phyloP scores from a whole-genome alignment of 2,888 invertebrate species.

The Drosophila seclusa region DNA sequence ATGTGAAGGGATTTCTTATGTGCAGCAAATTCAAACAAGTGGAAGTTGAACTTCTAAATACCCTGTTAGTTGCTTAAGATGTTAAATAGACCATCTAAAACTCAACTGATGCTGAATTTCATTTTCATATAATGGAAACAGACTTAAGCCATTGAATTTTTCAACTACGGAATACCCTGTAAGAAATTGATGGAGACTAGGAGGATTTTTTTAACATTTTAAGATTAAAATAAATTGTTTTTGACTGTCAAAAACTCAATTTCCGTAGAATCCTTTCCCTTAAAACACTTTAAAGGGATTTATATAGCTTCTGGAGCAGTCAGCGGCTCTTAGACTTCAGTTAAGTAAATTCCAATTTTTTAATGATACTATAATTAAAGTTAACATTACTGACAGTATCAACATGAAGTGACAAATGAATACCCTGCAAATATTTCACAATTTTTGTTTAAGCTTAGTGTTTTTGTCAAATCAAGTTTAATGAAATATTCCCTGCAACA shows the following conservation, averaged over 20 bases:
- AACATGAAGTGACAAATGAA: not conserved
- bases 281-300: not conserved
- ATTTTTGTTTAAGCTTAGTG: not conserved
- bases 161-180: not conserved
- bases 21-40: not conserved
- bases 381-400: not conserved
- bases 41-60: not conserved
- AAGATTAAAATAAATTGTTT: not conserved
- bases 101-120: not conserved
- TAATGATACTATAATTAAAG: not conserved
- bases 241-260: not conserved
- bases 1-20: not conserved
- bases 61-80: not conserved
- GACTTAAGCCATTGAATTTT: not conserved
- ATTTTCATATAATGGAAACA: not conserved
- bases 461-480: not conserved
- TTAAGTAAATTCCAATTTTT: too few relatives aligned
- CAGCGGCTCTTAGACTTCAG: not conserved
- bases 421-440: accelerated
- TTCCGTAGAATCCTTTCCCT: not conserved
- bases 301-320: not conserved
- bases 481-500: not conserved
- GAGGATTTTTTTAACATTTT: accelerated
- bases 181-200: not conserved
- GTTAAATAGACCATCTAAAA: not conserved